Base-by-base conservation (phyloP, 1,140 invertebrate species). In the Kradibia gibbosae region DNA sequence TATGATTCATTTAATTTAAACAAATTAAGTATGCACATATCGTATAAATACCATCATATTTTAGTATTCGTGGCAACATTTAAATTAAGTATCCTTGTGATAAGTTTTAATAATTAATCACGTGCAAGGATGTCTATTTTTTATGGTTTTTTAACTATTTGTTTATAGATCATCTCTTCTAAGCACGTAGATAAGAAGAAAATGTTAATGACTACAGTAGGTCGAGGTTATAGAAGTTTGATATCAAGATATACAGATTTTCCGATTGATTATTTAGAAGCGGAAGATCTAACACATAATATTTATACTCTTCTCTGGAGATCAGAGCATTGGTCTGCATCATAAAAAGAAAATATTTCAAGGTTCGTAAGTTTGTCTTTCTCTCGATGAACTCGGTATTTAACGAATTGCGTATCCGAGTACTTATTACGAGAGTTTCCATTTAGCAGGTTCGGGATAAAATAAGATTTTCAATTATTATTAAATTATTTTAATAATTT, bases 141-240 rank as follows among this genome's bases (percentile, higher is more conserved):
- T 57, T 20, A 57, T 57, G 7, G 7, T 48, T 60, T 57, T 11
- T 39, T 70, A n/a, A 25, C 5, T 45, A 42, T 76, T 45, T 15
- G 31, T 57, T 62, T 50, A 22, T 86, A 92, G 85, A 91, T 91
- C 11, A 86, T 89, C 75, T 86, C 90, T 8, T 87, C 88, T 36
- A 91, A 88, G 76, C 89, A 90, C 85, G 87, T 83, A 80, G 89
- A 84, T 82, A 92, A 87, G 84, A 92, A 83, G 88, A 92, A 85
- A 88, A 88, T 85, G 85, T 93, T 95, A 71, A 89, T 97, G 53
- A 95, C 94, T 0, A 97, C 96, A 1, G 93, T 97, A 79, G 97
- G 97, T 0, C 93, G 95, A 82, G 96, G 96, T 0, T 98, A 97
- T 88, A 92, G 97, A 36, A 96, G 95, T 84, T 92, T 97, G 60